Conservation (phyloP, 2,888 invertebrate species). For the Epsilonema sp. region DNA sequence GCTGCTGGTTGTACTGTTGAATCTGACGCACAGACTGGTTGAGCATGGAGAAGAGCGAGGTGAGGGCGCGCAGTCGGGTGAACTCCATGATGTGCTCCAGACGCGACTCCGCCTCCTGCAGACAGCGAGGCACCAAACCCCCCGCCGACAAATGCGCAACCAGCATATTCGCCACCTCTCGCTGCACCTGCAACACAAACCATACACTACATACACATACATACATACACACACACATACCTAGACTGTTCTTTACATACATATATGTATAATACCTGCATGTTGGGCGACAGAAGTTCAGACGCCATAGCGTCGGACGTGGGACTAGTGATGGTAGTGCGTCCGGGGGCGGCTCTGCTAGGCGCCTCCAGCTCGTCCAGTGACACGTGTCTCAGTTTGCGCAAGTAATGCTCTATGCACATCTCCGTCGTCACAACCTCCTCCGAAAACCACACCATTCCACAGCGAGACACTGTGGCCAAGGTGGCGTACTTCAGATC, state of each 20-base stretch:
- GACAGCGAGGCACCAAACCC: slow-evolving; percentile 71
- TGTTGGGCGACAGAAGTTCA: slow-evolving; percentile 7
- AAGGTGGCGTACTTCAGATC: slow-evolving; percentile 93
- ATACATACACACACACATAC: too few relatives aligned
- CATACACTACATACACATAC: too few relatives aligned
- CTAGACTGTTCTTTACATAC: too few relatives aligned
- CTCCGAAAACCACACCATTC: slow-evolving; percentile 99
- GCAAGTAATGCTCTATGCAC: slow-evolving; percentile 89
- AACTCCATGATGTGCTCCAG: slow-evolving; percentile 94
- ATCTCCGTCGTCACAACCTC: slow-evolving; percentile 94
- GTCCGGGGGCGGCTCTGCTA: background rate
- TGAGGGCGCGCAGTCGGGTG: slow-evolving; percentile 78
- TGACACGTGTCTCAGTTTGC: slow-evolving; percentile 40
- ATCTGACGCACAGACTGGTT: slow-evolving; percentile 71
- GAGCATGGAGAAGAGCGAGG: slow-evolving; percentile 88
- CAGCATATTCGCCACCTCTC: slow-evolving; percentile 64
- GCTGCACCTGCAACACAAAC: slow-evolving; percentile 67
- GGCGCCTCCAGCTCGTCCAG: slow-evolving; percentile 14
- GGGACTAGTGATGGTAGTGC: slow-evolving; percentile 2
- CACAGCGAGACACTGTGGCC: slow-evolving; percentile 96
- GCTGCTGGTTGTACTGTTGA: slow-evolving; percentile 70
- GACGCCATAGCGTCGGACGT: slow-evolving; percentile 9
- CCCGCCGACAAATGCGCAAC: slow-evolving; percentile 70
- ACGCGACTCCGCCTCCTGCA: slow-evolving; percentile 71
- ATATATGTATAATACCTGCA: too few relatives aligned